phyloP scores from a whole-genome alignment of 2,113 vertebrate species.

The Ictalurus furcatus region DNA sequence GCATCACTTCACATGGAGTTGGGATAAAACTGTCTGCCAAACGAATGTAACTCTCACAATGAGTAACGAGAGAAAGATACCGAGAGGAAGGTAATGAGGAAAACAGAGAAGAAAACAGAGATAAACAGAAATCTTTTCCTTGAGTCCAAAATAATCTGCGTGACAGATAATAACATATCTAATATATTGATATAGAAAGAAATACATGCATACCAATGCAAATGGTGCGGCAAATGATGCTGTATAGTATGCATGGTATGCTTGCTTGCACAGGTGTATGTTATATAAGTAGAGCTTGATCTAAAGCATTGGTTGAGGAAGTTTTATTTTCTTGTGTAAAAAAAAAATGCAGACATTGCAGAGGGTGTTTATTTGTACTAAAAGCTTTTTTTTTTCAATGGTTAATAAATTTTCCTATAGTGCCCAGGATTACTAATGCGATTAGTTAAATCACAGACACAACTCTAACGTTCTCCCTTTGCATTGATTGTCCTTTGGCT shows the following conservation, averaged over 20 bases:
- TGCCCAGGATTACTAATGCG: not conserved
- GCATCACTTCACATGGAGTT: slow-evolving; percentile 2
- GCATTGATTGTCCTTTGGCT: not conserved
- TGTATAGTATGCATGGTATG: not conserved
- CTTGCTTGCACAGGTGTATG: not conserved
- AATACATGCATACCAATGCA: not conserved
- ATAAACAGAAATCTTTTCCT: not conserved
- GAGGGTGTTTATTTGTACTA: not conserved
- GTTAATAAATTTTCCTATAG: not conserved
- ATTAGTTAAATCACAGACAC: slow-evolving; percentile 1
- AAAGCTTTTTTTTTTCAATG: not conserved
- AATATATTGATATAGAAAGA: not conserved
- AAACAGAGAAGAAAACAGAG: not conserved
- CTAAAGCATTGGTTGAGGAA: not conserved
- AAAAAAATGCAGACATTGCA: not conserved
- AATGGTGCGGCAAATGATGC: not conserved
- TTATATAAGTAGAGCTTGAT: not conserved
- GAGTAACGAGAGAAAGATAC: not conserved
- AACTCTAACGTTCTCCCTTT: not conserved
- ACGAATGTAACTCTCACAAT: not conserved
- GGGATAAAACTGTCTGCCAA: slow-evolving; percentile 8
- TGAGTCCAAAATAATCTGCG: not conserved
- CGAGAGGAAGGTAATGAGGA: not conserved
- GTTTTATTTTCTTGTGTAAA: not conserved
- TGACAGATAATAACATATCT: not conserved